Percentiles rank a stretch among this genome's conserved stretches.
phyloP scores from a whole-genome alignment of 2,888 invertebrate genomes.

The Phyllotreta striolata region DNA sequence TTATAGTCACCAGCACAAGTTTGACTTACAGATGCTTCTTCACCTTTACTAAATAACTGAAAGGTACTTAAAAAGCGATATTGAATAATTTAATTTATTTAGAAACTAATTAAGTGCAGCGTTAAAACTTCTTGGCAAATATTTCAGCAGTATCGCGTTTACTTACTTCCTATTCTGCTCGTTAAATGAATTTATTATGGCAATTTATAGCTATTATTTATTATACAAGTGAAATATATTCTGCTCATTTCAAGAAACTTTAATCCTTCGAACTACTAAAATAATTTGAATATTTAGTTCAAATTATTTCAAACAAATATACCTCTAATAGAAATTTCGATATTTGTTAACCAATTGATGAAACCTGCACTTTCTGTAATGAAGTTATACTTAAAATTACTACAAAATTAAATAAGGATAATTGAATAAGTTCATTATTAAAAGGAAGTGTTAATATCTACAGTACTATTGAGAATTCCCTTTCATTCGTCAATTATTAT shows the following conservation, averaged over 20 bases:
- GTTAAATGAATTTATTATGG: constrained; percentile 4
- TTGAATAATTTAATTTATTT: too few relatives aligned
- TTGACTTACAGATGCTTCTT: too few relatives aligned
- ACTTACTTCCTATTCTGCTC: constrained; percentile 4
- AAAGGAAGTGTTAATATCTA: neutral
- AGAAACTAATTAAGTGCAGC: too few relatives aligned
- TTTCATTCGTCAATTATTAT: constrained; percentile 8
- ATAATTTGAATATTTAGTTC: neutral
- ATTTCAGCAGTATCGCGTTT: constrained; percentile 9
- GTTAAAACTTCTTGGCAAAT: neutral
- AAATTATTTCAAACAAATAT: neutral
- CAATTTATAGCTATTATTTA: neutral
- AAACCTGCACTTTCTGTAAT: too few relatives aligned
- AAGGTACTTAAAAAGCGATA: too few relatives aligned
- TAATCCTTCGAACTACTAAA: neutral
- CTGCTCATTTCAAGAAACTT: neutral
- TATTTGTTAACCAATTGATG: too few relatives aligned
- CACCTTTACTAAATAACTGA: too few relatives aligned
- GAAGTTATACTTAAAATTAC: too few relatives aligned
- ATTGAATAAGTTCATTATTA: too few relatives aligned
- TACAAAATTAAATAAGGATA: too few relatives aligned
- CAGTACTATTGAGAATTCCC: constrained; percentile 2
- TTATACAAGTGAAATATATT: constrained; percentile 2
- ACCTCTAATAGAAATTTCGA: too few relatives aligned
- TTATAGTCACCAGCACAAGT: too few relatives aligned